A percentile compares a stretch with the other conserved stretches of the same genome.
Evolutionary conservation across 2,888 invertebrate species (phyloP).

Genomic region (Schizaphis graminum): DNA sequence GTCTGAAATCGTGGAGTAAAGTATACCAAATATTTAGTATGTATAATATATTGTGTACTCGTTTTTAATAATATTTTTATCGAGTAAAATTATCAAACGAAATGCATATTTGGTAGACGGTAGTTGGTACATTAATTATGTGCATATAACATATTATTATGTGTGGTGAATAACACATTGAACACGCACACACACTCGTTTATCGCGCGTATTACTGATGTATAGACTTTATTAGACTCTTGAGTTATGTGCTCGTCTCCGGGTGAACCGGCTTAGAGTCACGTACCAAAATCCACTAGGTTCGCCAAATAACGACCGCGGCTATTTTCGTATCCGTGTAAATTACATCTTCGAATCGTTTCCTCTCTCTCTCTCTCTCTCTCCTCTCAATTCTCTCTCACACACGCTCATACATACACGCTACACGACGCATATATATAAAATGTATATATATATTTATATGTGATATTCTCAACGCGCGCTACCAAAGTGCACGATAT

Average conservation of each 20-base stretch:
- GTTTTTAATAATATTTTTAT: neutral
- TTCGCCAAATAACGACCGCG: conserved; percentile 41
- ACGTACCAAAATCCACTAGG: conserved; percentile 41
- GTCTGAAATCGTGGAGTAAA: neutral
- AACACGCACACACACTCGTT: neutral
- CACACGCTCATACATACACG: neutral
- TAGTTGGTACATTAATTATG: neutral
- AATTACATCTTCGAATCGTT: conserved; percentile 41
- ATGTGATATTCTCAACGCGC: neutral
- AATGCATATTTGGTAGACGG: neutral
- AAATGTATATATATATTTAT: neutral
- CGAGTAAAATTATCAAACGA: neutral
- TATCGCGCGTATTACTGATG: neutral
- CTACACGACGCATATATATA: too few species aligned
- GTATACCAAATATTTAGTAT: neutral
- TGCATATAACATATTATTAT: neutral
- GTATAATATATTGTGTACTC: neutral
- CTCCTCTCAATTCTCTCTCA: neutral
- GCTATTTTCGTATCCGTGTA: conserved; percentile 54
- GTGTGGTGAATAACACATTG: too few species aligned
- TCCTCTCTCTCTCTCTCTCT: neutral
- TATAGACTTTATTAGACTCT: conserved; percentile 7
- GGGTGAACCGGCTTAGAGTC: conserved; percentile 26
- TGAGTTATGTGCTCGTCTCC: conserved; percentile 35
- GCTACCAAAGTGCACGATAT: conserved; percentile 23